phyloP scores from a whole-genome alignment of 2,888 invertebrate genomes.

The Stratiomys singularior region DNA sequence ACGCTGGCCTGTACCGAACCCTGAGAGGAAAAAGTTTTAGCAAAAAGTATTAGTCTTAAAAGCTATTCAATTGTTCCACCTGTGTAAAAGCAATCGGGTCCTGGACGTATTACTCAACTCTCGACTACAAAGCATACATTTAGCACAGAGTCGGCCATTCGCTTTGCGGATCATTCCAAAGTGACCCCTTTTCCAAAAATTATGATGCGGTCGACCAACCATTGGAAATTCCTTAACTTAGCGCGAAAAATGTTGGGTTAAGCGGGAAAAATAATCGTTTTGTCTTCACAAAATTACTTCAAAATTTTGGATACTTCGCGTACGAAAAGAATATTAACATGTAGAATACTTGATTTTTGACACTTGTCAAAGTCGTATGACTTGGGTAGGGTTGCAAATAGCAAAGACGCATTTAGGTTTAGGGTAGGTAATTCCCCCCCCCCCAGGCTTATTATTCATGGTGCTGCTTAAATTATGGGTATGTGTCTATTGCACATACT shows the following conservation, averaged over 20 bases:
- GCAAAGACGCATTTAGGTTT: background rate
- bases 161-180: background rate
- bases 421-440: background rate
- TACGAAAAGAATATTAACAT: background rate
- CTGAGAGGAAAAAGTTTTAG: no score
- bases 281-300: no score
- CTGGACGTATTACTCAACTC: constrained; percentile 25
- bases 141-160: background rate
- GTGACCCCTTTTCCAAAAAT: constrained; percentile 18
- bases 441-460: background rate
- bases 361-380: background rate
- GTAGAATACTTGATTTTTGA: background rate
- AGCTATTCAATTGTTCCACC: background rate
- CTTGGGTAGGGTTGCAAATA: background rate
- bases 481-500: background rate
- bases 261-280: no score
- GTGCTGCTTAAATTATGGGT: background rate
- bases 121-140: constrained; percentile 13
- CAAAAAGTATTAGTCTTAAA: no score
- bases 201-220: constrained; percentile 19
- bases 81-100: background rate
- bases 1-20: no score
- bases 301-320: no score
- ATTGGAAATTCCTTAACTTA: constrained; percentile 9
- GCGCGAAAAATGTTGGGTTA: background rate